Base-by-base conservation (phyloP, 1,140 invertebrate species). In the Kradibia gibbosae region DNA sequence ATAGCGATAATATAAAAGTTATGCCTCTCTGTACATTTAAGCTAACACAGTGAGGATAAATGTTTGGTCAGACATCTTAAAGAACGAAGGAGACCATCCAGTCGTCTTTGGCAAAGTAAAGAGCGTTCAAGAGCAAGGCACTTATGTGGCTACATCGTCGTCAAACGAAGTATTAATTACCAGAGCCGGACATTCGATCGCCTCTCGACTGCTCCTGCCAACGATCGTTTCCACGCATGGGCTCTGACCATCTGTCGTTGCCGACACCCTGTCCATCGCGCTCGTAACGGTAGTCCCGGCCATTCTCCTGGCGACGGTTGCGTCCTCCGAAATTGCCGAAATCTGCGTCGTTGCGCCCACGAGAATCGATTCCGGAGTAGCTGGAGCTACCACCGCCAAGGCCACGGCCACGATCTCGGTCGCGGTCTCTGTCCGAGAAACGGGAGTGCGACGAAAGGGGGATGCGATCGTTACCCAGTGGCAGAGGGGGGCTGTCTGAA, bases 201-300 rank as follows among this genome's bases (percentile, higher is more conserved):
- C 95, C 96, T 87, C 93, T 91, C 85, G 90, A 85, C 88, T 91
- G 89, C 85, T 94, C 88, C 85, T 89, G 87, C 92, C 92, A 91
- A 83, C 88, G 89, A 84, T 88, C 88, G 45, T 82, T 42, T 60
- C 85, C 83, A 57, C 88, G 85, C 50, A 85, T 83, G 50, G 85
- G 85, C 2, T 87, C 88, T 31, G 84, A 70, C 75, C 85, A 87
- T 45, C 85, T 20, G 45, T 85, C 92, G 87, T 91, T 88, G 75
- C 90, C 90, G 85, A 89, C 86, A 80, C 91, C 90, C 86, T 91
- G 89, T 67, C 62, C 87, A 82, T 91, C 91, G 86, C 92, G 92
- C 55, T 85, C 84, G 57, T 87, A 86, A 31, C 86, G 86, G 53
- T 34, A 83, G 81, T 85, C 85, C 55, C 86, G 85, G 34, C 86